Conservation (phyloP, 2,113 vertebrate genomes). For the Paralichthys olivaceus region DNA sequence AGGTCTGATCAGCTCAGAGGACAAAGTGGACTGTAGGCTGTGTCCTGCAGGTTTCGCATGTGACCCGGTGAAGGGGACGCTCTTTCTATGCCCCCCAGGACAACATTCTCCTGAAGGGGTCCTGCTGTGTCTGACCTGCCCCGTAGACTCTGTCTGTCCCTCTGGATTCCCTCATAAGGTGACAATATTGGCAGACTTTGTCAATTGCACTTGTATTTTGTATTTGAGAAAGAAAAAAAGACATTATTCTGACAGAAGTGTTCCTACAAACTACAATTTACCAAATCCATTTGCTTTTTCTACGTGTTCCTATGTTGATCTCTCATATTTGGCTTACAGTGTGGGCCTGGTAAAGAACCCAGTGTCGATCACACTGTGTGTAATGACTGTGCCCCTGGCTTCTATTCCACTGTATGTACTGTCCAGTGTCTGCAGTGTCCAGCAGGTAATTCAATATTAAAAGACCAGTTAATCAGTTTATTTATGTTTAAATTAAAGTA, state of each 20-base stretch:
- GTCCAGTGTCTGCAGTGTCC: constrained; percentile 81
- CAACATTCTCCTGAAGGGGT: constrained; percentile 84
- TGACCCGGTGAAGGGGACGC: constrained; percentile 66
- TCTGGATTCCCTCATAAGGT: constrained; percentile 82
- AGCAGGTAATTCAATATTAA: constrained; percentile 78
- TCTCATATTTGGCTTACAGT: constrained; percentile 52
- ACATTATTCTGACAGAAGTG: too few species aligned
- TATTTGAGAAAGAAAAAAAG: background rate
- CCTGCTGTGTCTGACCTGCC: constrained; percentile 82
- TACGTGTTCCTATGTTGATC: background rate
- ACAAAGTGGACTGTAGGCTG: constrained; percentile 79
- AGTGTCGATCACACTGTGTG: constrained; percentile 68
- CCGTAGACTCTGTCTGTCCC: constrained; percentile 80
- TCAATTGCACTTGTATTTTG: background rate
- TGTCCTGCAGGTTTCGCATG: constrained; percentile 88
- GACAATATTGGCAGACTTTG: constrained; percentile 4
- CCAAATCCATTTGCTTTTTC: background rate
- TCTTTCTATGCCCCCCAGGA: constrained; percentile 81
- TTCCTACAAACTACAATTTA: background rate
- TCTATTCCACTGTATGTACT: constrained; percentile 74
- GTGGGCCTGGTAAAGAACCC: constrained; percentile 82
- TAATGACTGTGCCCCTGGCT: constrained; percentile 71
- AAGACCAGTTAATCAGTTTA: background rate
- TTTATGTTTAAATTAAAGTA: background rate
- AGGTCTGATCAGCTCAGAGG: constrained; percentile 85